Percentiles rank a stretch among this genome's conserved stretches.
phyloP scores from a whole-genome alignment of 2,797 vertebrate species.

The Eidolon dupreanum region DNA sequence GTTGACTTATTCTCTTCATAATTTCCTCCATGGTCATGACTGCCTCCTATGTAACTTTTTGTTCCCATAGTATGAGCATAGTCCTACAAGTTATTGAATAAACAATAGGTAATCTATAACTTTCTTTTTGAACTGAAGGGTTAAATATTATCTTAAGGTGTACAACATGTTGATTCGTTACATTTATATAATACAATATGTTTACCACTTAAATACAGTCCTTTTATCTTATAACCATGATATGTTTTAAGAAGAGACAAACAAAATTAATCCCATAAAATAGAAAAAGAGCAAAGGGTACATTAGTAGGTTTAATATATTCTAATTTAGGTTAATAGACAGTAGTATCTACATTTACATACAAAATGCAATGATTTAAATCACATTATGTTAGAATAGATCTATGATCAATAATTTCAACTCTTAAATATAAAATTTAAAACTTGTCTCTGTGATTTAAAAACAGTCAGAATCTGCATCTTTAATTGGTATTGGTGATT shows the following conservation, averaged over 20 bases:
- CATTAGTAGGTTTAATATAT: background rate
- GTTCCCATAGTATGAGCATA: background rate
- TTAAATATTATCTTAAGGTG: background rate
- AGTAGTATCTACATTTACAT: background rate
- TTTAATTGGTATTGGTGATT: background rate
- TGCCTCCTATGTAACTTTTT: background rate
- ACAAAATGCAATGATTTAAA: background rate
- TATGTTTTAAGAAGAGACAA: background rate
- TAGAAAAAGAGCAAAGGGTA: background rate
- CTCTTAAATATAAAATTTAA: background rate
- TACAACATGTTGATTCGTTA: background rate
- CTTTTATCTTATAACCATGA: background rate
- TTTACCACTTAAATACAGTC: background rate
- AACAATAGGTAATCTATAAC: background rate
- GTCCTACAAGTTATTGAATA: background rate
- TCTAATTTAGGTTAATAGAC: background rate
- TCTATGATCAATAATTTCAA: conserved; percentile 15
- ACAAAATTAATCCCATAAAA: conserved; percentile 13
- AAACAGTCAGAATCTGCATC: background rate
- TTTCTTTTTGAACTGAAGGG: background rate
- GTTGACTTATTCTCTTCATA: background rate
- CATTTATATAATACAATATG: background rate
- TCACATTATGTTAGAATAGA: background rate
- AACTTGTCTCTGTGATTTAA: conserved; percentile 4
- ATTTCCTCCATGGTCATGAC: background rate